A percentile compares a stretch with the other conserved stretches of the same genome.
Conservation (phyloP, 2,113 vertebrate species). For the Lates calcarifer region DNA sequence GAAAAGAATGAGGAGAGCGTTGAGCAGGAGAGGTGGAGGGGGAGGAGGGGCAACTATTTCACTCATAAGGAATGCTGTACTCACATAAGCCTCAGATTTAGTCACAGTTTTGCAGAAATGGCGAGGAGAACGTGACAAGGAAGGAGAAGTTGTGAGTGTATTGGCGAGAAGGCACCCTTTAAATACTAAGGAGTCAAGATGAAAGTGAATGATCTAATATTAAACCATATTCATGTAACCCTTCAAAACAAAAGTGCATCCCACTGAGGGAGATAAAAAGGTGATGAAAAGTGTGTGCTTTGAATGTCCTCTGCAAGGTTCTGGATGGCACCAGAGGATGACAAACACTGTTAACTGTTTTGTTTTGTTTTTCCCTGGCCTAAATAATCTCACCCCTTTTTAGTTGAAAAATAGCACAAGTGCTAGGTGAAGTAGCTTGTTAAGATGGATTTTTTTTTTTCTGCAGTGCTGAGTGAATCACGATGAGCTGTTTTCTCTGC, state of each 20-base stretch:
- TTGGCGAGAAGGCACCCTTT: not conserved
- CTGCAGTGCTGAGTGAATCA: constrained; percentile 65
- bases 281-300: not conserved
- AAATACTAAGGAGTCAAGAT: not conserved
- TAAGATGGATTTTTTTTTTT: constrained; percentile 18
- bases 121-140: constrained; percentile 4
- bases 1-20: constrained; percentile 60
- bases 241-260: constrained; percentile 4
- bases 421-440: constrained; percentile 3
- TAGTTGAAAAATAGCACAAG: constrained; percentile 13
- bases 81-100: constrained; percentile 26
- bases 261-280: not conserved
- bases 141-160: not conserved
- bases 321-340: constrained; percentile 2
- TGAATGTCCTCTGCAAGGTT: not conserved
- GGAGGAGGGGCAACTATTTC: constrained; percentile 44
- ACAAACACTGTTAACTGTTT: constrained; percentile 2
- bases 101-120: constrained; percentile 14
- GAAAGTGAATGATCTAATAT: not conserved
- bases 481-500: constrained; percentile 69
- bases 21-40: constrained; percentile 38
- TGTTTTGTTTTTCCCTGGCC: not conserved
- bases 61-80: constrained; percentile 33
- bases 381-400: constrained; percentile 21
- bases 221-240: constrained; percentile 11